Conservation (phyloP, 1,140 invertebrate species). For the Apocrypta bakeri region DNA sequence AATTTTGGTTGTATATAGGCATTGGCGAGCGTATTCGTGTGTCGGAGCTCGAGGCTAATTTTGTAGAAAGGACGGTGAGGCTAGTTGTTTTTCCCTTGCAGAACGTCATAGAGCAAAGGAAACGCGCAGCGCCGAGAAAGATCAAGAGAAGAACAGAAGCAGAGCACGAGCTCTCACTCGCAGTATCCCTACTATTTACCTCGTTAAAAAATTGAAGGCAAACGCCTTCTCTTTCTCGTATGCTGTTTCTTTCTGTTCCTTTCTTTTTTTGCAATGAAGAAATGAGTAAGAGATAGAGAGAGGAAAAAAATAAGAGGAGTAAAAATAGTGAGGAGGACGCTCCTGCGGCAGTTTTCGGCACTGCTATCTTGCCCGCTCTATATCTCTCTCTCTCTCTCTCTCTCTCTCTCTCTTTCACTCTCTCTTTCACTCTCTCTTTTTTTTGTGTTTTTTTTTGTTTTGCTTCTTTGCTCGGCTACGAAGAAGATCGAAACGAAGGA, state of each 20-base stretch:
- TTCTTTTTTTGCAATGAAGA: neutral
- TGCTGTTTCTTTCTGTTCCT: conserved; percentile 19
- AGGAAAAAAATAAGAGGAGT: neutral
- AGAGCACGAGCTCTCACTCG: conserved; percentile 51
- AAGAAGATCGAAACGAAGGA: conserved; percentile 13
- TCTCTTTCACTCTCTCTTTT: neutral
- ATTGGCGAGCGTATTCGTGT: neutral
- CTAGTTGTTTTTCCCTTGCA: neutral
- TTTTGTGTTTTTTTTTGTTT: neutral
- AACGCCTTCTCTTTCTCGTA: conserved; percentile 49
- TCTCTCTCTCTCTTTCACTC: neutral
- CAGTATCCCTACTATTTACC: conserved; percentile 57
- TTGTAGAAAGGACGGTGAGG: conserved; percentile 61
- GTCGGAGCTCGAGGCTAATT: conserved; percentile 56
- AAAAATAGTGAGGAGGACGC: neutral
- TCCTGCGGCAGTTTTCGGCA: neutral
- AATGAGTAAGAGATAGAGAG: neutral
- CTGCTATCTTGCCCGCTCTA: neutral
- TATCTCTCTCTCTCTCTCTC: neutral
- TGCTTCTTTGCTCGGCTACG: neutral
- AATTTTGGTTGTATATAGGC: neutral
- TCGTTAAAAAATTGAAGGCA: conserved; percentile 67
- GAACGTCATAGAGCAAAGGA: conserved; percentile 15
- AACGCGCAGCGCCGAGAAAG: neutral
- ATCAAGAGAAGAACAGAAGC: conserved; percentile 43